Evolutionary conservation across 2,113 vertebrate genomes (phyloP).

Genomic region (Psittacus erithacus): DNA sequence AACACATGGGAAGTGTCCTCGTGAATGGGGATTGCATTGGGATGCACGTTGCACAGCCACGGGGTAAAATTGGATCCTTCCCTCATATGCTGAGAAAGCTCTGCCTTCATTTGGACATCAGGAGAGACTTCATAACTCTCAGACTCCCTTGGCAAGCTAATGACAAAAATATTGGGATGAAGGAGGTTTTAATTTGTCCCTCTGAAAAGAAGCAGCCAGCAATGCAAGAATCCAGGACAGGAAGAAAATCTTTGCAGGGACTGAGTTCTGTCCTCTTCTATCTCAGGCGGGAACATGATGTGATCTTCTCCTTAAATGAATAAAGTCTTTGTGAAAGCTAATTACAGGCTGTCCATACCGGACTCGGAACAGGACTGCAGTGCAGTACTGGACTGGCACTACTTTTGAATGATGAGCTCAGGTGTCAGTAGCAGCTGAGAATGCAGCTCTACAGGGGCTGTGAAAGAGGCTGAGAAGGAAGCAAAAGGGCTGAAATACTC

Average conservation of each 20-base stretch:
- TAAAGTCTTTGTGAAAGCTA: slow-evolving; percentile 12
- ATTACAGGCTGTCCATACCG: not conserved
- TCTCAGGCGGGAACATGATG: not conserved
- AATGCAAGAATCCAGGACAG: not conserved
- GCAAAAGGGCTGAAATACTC: not conserved
- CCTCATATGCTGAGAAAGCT: not conserved
- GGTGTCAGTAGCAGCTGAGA: slow-evolving; percentile 7
- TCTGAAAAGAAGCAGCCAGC: not conserved
- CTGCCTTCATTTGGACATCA: not conserved
- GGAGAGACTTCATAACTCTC: not conserved
- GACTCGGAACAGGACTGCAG: not conserved
- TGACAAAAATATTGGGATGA: not conserved
- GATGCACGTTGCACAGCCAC: rapidly evolving
- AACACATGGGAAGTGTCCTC: not conserved
- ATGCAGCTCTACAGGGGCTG: not conserved
- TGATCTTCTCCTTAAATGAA: slow-evolving; percentile 7
- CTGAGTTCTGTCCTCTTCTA: not conserved
- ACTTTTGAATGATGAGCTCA: not conserved
- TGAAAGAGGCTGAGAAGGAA: not conserved
- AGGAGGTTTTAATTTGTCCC: not conserved
- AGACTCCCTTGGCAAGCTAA: not conserved
- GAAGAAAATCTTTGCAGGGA: slow-evolving; percentile 3
- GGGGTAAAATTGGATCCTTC: not conserved
- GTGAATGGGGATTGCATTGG: not conserved
- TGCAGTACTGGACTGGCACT: not conserved